Conservation (phyloP, 2,797 vertebrate genomes). For the Propithecus deckenii region DNA sequence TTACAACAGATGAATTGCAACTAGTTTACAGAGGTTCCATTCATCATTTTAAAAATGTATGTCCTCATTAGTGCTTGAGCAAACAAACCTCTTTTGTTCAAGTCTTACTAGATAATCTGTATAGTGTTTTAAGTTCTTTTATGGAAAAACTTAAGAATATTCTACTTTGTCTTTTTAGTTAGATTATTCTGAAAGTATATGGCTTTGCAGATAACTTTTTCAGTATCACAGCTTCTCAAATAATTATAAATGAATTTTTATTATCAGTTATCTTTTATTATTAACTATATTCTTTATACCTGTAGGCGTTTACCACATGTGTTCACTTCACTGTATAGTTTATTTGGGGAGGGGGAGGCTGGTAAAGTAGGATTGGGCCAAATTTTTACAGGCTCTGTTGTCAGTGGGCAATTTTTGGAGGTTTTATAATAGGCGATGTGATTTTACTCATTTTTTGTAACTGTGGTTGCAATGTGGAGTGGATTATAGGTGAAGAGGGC, state of each 20-base stretch:
- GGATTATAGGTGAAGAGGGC: neutral
- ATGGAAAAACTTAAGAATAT: constrained; percentile 37
- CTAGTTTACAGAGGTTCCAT: constrained; percentile 45
- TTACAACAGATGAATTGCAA: constrained; percentile 64
- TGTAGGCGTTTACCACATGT: neutral
- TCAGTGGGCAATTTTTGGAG: neutral
- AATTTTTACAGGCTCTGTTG: neutral
- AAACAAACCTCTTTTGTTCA: constrained; percentile 53
- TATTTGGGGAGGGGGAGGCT: neutral
- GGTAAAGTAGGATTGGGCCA: neutral
- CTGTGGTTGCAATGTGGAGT: neutral
- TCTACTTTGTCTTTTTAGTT: neutral
- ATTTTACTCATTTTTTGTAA: neutral
- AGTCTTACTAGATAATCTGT: constrained; percentile 43
- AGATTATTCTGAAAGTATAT: neutral
- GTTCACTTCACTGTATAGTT: neutral
- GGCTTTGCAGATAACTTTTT: neutral
- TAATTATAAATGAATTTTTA: constrained; percentile 26
- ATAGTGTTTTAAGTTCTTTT: constrained; percentile 60
- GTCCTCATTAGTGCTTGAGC: constrained; percentile 51
- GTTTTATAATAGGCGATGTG: neutral
- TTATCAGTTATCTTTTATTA: neutral
- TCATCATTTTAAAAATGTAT: constrained; percentile 59
- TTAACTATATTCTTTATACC: neutral
- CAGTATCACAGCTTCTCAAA: neutral